Conservation (phyloP, 2,888 invertebrate genomes). For the Mesorhabditis sp. region DNA sequence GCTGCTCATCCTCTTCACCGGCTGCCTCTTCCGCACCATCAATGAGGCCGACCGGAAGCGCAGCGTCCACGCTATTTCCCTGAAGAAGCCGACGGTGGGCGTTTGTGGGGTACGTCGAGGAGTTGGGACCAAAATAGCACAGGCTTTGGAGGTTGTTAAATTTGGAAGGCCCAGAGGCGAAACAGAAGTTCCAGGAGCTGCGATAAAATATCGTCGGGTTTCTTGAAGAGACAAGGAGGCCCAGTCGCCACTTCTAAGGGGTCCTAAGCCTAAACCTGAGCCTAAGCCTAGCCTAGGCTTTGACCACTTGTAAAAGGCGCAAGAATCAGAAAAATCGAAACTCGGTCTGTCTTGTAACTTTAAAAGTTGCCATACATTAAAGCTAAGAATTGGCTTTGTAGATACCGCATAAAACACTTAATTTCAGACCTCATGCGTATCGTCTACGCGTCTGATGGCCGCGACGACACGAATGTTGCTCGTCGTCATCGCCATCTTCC, state of each 20-base stretch:
- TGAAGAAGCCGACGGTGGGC: slow-evolving; percentile 8
- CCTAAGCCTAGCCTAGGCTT: no score
- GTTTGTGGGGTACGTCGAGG: no score
- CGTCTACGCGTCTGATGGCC: slow-evolving; percentile 20
- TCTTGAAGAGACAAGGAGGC: no score
- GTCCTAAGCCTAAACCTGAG: no score
- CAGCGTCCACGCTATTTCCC: slow-evolving; percentile 17
- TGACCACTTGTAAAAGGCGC: no score
- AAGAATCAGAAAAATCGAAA: background rate
- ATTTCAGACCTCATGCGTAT: slow-evolving; percentile 12
- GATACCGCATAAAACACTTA: background rate
- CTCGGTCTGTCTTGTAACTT: background rate
- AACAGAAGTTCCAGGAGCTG: no score
- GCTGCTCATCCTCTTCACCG: slow-evolving; percentile 26
- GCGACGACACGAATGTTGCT: slow-evolving; percentile 60
- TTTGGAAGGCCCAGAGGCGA: no score
- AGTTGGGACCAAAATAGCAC: no score
- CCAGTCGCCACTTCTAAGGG: no score
- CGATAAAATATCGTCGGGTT: no score
- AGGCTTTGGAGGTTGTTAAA: no score
- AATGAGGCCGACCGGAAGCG: slow-evolving; percentile 20
- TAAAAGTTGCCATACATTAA: background rate
- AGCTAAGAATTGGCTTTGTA: background rate
- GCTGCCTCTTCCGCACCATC: slow-evolving; percentile 18
- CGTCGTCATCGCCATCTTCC: slow-evolving; percentile 61